Base-by-base conservation (phyloP, 2,797 vertebrate species). In the Pseudochromis fuscus region DNA sequence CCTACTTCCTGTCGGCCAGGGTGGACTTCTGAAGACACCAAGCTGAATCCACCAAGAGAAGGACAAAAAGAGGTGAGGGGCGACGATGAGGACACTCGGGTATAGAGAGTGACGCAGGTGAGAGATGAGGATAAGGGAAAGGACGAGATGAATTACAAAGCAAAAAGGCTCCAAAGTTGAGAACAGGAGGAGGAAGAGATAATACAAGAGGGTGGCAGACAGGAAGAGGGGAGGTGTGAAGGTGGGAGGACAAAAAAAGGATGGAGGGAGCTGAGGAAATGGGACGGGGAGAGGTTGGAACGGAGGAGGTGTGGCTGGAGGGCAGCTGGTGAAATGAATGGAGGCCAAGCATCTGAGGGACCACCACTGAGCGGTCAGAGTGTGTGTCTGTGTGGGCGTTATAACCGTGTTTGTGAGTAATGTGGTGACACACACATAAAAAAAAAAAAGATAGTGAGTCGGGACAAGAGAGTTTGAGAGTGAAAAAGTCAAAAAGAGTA, bases 291-390 rank as follows among this genome's bases (percentile, higher is more conserved):
- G 67, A 51, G 23, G 51, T 53, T 2, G 8, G 28, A 21, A 11
- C 1, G 19, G 49, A 10, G 49, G 45, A 57, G 40, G 51, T 45
- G 25, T 31, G 68, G 60, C 48, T 65, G 48, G 31, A 67, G 67
- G 74, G 56, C 59, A 82, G 73, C 62, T 80, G 67, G 64, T 75
- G 46, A 73, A 69, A 79, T 48, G 81, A 88, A 82, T 55, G 49
- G 37, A 84, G 53, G 79, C 66, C 69, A 65, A 77, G 78, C 77
- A 86, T 83, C 90, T n/a, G 38, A 84, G 89, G 87, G 89, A 92
- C 79, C 28, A 58, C 73, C 79, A 87, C 57, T 18, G 74, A 80
- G 86, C 69, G 78, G 90, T 87, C 88, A 89, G 19, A 28, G 82
- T 45, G 68, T 65, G 64, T 52, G 49, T 53, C 3, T 57, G 37